Evolutionary conservation across 2,113 vertebrate species (phyloP), one percentile per base, ranked within the genome.

Genomic region (Uria lomvia): DNA sequence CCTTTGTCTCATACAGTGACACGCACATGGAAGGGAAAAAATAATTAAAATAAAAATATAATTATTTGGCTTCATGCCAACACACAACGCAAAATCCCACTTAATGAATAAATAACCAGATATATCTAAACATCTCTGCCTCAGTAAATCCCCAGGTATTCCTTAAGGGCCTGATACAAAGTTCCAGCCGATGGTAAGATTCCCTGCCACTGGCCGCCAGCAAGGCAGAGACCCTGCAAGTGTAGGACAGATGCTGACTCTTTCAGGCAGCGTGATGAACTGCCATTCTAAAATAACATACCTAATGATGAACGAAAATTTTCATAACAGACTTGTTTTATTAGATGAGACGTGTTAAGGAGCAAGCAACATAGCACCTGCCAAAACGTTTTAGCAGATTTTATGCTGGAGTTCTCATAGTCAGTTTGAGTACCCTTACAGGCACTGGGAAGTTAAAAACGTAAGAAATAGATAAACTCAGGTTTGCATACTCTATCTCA

Each of bases 1-100:
- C 16, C 30, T 83, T 68, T 85, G 66, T 20, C 21, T 73, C 15
- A 3, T 65, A 63, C 49, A 49, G 38, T 40, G 15, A 22, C 30
- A n/a, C 5, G 18, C 0, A 1, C 22, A 8, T 1, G 2, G 40
- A 60, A 6, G 14, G 16, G 3, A 9, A 8, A 80, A 56, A 50
- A 56, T n/a, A 40, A 63, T 59, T 15, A 3, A 22, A 24, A 38
- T 11, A 3, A 29, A 21, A 59, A 68, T 45, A 17, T 15, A n/a
- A 21, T 4, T 24, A 52, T 26, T 90, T 34, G 15, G 15, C 23
- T 82, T 90, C 4, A 30, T 65, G 49, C 74, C 62, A 92, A 53
- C 9, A 67, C 1, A 1, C 18, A 30, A 38, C 40, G 17, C 38
- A 56, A 92, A 94, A 79, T 58, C 34, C 9, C 32, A 66, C 45